These are phyloP conservation scores for Prenolepis imparis DNA, from an alignment of 2,888 invertebrate genomes.

Conservation along the genomic window DNA sequence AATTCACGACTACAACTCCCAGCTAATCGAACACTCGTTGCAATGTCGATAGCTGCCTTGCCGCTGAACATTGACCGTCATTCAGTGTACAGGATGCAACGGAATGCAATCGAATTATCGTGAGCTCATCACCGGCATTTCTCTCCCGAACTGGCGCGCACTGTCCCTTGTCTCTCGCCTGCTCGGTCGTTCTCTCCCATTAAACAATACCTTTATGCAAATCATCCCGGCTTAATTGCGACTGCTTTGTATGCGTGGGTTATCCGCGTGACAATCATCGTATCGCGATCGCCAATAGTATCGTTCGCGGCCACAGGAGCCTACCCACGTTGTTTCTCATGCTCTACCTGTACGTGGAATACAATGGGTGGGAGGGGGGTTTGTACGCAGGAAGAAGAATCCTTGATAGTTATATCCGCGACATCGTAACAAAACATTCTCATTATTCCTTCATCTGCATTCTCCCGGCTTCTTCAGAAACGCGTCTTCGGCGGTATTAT, in stretches of 20 bases:
- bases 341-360: constrained; percentile 25
- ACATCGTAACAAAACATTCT: constrained; percentile 21
- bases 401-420: background rate
- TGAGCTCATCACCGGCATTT: constrained; percentile 69
- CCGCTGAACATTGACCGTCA: constrained; percentile 50
- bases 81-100: constrained; percentile 48
- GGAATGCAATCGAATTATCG: constrained; percentile 77
- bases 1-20: constrained; percentile 10
- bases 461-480: constrained; percentile 43
- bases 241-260: constrained; percentile 77
- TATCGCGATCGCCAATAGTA: constrained; percentile 66
- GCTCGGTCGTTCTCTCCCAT: constrained; percentile 64
- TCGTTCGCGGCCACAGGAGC: constrained; percentile 60
- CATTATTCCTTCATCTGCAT: constrained; percentile 50
- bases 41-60: constrained; percentile 39
- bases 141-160: constrained; percentile 36
- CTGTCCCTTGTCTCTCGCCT: constrained; percentile 51
- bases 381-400: constrained; percentile 29
- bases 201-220: constrained; percentile 78
- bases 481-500: constrained; percentile 20
- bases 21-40: constrained; percentile 36
- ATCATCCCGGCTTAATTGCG: constrained; percentile 75
- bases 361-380: constrained; percentile 12
- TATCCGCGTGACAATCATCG: constrained; percentile 75
- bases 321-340: constrained; percentile 62